phyloP scores from a whole-genome alignment of 2,888 invertebrate genomes.

The Oligia strigilis region DNA sequence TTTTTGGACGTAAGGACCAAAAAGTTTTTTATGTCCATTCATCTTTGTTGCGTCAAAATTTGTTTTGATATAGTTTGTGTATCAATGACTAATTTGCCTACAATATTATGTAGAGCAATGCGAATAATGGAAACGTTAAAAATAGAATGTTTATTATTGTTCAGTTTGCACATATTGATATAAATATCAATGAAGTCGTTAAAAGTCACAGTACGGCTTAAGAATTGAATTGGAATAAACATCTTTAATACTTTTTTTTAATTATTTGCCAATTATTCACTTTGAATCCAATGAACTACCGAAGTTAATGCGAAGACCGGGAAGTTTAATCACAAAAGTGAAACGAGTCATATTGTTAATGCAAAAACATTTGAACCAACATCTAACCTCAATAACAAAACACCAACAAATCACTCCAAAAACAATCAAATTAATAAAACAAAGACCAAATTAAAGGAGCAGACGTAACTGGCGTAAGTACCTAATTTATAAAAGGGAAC shows the following conservation, averaged over 20 bases:
- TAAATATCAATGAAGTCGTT: slow-evolving; percentile 12
- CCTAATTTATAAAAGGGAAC: slow-evolving; percentile 23
- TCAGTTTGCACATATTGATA: slow-evolving; percentile 15
- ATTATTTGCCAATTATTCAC: neutral
- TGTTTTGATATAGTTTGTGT: too few species aligned
- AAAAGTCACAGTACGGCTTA: neutral
- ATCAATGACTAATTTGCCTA: neutral
- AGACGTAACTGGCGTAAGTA: neutral
- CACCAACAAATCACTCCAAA: neutral
- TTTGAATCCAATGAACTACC: neutral
- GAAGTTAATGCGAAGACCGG: too few species aligned
- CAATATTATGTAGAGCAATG: slow-evolving; percentile 5
- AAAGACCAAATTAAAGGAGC: slow-evolving; percentile 20
- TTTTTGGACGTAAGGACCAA: neutral
- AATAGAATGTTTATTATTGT: slow-evolving; percentile 24
- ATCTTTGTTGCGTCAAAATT: neutral
- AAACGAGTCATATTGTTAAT: neutral
- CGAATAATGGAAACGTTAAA: slow-evolving; percentile 17
- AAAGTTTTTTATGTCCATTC: neutral
- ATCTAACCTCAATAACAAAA: neutral
- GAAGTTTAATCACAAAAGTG: neutral
- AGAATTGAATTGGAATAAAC: slow-evolving; percentile 4
- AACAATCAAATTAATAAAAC: slow-evolving; percentile 23
- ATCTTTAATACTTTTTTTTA: neutral
- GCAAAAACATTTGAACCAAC: neutral